A percentile compares a stretch with the other conserved stretches of the same genome.
These are phyloP conservation scores for Hyppa rectilinea DNA, from an alignment of 2,888 invertebrate genomes.

Conservation along the genomic window DNA sequence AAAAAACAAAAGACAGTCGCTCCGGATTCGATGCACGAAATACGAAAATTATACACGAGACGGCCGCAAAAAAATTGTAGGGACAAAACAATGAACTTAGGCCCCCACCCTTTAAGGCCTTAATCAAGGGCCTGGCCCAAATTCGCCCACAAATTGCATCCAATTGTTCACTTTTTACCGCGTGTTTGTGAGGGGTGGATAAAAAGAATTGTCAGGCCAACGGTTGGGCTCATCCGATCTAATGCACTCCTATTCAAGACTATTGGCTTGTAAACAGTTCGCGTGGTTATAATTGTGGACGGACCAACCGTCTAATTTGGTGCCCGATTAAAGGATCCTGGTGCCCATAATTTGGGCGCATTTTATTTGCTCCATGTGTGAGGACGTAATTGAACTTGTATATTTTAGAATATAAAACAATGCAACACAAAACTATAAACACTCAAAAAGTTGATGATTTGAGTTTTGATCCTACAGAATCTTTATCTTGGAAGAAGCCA, in stretches of 20 bases:
- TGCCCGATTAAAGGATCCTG: slow-evolving; percentile 67
- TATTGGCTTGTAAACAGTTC: slow-evolving; percentile 83
- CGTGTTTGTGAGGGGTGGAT: slow-evolving; percentile 79
- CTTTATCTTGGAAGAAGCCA: slow-evolving; percentile 8
- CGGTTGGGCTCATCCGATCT: slow-evolving; percentile 78
- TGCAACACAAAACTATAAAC: not conserved
- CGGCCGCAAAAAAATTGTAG: slow-evolving; percentile 79
- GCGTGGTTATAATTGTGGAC: slow-evolving; percentile 77
- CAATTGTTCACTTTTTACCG: slow-evolving; percentile 90
- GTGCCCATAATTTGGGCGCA: slow-evolving; percentile 26
- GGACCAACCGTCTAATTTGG: slow-evolving; percentile 75
- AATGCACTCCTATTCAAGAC: slow-evolving; percentile 81
- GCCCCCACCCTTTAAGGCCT: slow-evolving; percentile 78
- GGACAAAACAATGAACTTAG: slow-evolving; percentile 85
- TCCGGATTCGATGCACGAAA: slow-evolving; percentile 80
- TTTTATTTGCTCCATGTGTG: slow-evolving; percentile 25
- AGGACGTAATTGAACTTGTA: not conserved
- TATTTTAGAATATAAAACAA: not conserved
- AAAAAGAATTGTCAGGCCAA: slow-evolving; percentile 79
- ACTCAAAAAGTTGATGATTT: not conserved
- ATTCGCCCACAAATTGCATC: slow-evolving; percentile 90
- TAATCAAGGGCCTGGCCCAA: slow-evolving; percentile 88
- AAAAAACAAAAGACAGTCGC: slow-evolving; percentile 71
- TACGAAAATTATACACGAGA: slow-evolving; percentile 78
- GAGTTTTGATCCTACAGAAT: not conserved